These are phyloP conservation scores for Scortum barcoo DNA, from an alignment of 2,113 vertebrate genomes.

Conservation along the genomic window DNA sequence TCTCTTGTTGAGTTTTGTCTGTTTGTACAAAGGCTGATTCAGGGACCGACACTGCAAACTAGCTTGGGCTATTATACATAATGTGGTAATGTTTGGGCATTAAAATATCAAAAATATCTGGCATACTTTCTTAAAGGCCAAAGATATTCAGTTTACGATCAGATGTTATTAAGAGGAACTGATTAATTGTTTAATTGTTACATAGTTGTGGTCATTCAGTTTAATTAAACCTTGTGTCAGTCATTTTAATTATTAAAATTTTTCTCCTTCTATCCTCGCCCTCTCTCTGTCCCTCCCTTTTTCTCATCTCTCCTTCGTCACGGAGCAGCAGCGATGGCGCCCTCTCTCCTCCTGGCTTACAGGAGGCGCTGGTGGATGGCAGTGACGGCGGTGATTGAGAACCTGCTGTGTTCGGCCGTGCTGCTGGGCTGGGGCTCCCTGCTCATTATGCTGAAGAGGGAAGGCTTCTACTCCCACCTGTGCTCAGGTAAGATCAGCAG, in stretches of 20 bases:
- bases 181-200: neutral
- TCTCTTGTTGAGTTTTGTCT: neutral
- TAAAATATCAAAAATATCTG: no score
- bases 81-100: neutral
- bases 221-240: neutral
- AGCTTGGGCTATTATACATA: neutral
- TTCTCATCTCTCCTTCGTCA: neutral
- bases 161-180: neutral
- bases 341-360: conserved; percentile 87
- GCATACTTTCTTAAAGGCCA: neutral
- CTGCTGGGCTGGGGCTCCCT: conserved; percentile 93
- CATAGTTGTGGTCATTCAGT: neutral
- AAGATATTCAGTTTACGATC: neutral
- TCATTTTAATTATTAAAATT: no score
- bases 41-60: neutral
- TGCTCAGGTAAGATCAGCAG: conserved; percentile 79
- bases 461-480: conserved; percentile 91
- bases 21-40: neutral
- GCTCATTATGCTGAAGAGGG: conserved; percentile 91
- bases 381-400: conserved; percentile 88
- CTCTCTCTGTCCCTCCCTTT: neutral
- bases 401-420: conserved; percentile 92
- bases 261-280: neutral
- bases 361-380: conserved; percentile 94
- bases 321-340: conserved; percentile 83